Base-by-base conservation (phyloP, 2,888 invertebrate species). In the Marronus borbonicus region DNA sequence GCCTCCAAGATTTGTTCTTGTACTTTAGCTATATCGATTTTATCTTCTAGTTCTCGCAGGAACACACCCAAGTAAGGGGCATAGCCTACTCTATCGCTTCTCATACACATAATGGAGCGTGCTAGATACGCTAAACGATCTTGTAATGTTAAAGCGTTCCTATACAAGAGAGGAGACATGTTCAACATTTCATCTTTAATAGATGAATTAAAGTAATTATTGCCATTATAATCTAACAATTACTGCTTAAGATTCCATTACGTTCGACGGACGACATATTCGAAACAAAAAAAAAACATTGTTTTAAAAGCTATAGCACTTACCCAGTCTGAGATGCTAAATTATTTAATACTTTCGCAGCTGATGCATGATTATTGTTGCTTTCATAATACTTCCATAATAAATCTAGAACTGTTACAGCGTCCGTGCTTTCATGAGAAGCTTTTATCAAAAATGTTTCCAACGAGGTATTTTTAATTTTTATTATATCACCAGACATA, bases 311-410 rank as follows among this genome's bases (percentile, higher is more conserved):
- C 31, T 31, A 5, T 5, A 31, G 3, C 4, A 5, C 31, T 86
- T 86, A 93, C 93, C 92, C 93, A 14, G 91, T 90, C 84, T 92
- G 92, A 24, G 94, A 95, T 3, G 99, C 97, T 79, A 99, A 91
- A 84, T 94, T 94, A 82, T 96, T 94, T 1, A 99, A 90, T 81
- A 98, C 96, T 84, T 95, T 93, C 0, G 99, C 98, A 1, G 99
- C 99, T 10, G 96, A 95, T 1, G 95, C 93, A 86, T 97, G 98
- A 87, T 98, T 97, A 39, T 95, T 94, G 85, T 94, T 94, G 86
- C 95, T 95, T 88, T 99, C 98, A 85, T 98, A 97, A 87, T 96
- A 98, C 88, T 97, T 97, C 98, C 99, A 99, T 77, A 99, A 89
- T 81, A 99, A 89, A 87, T 98, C 97, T 81, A 95, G 91, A 28